Percentiles rank a stretch among this genome's conserved stretches.
phyloP scores from a whole-genome alignment of 2,888 invertebrate genomes.

The Sturmia bella region DNA sequence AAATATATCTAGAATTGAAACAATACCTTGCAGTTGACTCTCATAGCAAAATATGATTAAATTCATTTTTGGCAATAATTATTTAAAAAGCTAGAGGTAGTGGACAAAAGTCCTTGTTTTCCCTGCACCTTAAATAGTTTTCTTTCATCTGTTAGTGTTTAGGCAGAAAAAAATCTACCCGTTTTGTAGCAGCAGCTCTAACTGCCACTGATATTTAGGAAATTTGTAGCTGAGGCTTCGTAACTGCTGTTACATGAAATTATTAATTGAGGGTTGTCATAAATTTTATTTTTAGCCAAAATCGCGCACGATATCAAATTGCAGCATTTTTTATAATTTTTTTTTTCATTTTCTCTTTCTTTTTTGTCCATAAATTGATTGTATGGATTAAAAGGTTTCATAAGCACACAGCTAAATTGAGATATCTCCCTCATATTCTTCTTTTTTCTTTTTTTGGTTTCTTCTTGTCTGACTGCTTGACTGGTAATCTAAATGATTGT shows the following conservation, averaged over 20 bases:
- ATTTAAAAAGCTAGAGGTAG: no score
- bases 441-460: neutral
- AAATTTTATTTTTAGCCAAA: conserved; percentile 73
- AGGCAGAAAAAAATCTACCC: neutral
- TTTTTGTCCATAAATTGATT: conserved; percentile 17
- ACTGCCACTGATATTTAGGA: conserved; percentile 65
- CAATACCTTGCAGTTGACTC: no score
- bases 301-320: conserved; percentile 67
- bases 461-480: conserved; percentile 56
- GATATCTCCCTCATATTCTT: conserved; percentile 75
- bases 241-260: conserved; percentile 68
- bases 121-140: no score
- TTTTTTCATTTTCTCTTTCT: conserved; percentile 30
- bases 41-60: no score
- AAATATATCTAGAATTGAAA: no score
- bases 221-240: conserved; percentile 27
- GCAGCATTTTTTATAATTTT: conserved; percentile 29
- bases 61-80: no score
- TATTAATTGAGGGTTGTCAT: conserved; percentile 76
- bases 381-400: conserved; percentile 59
- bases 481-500: conserved; percentile 50
- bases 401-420: conserved; percentile 74
- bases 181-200: conserved; percentile 35
- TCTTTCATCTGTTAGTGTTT: neutral
- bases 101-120: no score